phyloP scores from a whole-genome alignment of 2,797 vertebrate genomes.

The Enteromius afrohamiltoni region DNA sequence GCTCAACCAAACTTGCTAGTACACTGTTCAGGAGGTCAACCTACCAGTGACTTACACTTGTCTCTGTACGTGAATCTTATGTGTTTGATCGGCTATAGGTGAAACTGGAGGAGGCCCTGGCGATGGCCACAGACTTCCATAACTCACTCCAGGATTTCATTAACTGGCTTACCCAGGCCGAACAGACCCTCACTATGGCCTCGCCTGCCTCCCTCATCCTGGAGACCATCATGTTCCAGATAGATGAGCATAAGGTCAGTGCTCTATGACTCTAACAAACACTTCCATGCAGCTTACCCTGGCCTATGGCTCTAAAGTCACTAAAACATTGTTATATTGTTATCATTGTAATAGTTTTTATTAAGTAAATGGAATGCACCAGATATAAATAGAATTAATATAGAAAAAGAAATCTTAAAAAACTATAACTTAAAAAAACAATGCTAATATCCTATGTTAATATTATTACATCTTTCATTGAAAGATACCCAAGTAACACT shows the following conservation, averaged over 20 bases:
- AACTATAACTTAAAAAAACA: neutral
- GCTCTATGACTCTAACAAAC: no score
- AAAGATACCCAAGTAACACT: neutral
- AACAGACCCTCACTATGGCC: constrained; percentile 92
- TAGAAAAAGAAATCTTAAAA: neutral
- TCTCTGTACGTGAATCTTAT: constrained; percentile 14
- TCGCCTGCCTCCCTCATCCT: constrained; percentile 95
- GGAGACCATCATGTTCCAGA: constrained; percentile 97
- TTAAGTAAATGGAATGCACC: neutral
- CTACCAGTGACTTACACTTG: no score
- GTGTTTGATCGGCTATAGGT: constrained; percentile 72
- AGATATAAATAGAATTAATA: neutral
- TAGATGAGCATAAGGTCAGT: constrained; percentile 96
- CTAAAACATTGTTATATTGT: neutral
- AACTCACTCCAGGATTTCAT: constrained; percentile 98
- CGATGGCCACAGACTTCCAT: constrained; percentile 92
- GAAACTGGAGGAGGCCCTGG: constrained; percentile 94
- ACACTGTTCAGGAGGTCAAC: neutral
- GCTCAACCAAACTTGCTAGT: neutral
- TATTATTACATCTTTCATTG: neutral
- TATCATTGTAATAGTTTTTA: neutral
- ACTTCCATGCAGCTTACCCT: no score
- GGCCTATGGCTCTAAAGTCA: no score
- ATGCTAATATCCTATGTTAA: neutral
- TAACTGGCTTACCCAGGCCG: constrained; percentile 97